Evolutionary conservation across 1,140 invertebrate genomes (phyloP), one percentile per base, ranked within the genome.

Genomic region (Linepithema humile): DNA sequence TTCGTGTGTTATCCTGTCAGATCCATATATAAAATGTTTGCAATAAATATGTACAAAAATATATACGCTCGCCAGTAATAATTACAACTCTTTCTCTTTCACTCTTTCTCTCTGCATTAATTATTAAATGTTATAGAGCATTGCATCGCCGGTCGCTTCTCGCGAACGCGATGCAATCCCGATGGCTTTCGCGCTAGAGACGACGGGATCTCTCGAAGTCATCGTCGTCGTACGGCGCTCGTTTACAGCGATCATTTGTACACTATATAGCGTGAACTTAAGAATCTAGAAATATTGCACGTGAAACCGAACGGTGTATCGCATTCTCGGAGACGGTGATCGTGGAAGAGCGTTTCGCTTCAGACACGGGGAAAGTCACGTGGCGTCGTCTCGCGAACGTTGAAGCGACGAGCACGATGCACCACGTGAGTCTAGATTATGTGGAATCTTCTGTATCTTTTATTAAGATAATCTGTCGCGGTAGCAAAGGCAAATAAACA

Each of bases 251-350:
- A 67, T 67, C 20, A 77, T 78, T 78, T 78, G 62, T 78, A 78
- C 62, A 67, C 45, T 50, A 69, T 60, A 74, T 67, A 67, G 35
- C 62, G 48, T 67, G 60, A 53, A 69, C 83, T 88, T 88, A 88
- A n/a, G 12, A 85, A 73, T 12, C 80, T 83, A 62, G 60, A 82
- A 89, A 89, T 91, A 91, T 91, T 91, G 90, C 89, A 90, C 89
- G 65, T 84, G 35, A 85, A 77, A 32, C n/a, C 23, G 38, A 60
- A 45, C 1, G 80, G 17, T 40, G 20, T 84, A 72, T 70, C 77
- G 86, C 72, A 78, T 50, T 78, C 23, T 29, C 50, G 43, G 38
- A 72, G 38, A 86, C 53, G 29, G 29, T 45, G 3, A 60, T 32
- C n/a, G 29, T 26, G 23, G 5, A 78, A 64, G 35, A 53, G 45